phyloP scores from a whole-genome alignment of 2,113 vertebrate genomes.

The Nerophis ophidion region DNA sequence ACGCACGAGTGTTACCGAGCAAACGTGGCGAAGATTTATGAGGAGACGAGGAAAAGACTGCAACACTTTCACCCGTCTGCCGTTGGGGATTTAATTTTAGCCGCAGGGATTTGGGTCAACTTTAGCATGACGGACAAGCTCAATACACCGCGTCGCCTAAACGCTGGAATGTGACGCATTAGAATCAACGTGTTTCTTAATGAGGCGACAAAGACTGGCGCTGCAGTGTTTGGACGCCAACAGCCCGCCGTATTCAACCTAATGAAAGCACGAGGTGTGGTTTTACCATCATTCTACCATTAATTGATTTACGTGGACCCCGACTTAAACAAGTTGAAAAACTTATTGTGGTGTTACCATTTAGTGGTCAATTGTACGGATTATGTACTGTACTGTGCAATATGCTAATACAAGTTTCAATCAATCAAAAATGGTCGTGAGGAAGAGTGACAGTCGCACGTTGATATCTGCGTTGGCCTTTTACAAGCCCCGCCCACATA shows the following conservation, averaged over 20 bases:
- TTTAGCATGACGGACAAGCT: background rate
- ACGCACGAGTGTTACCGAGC: conserved; percentile 4
- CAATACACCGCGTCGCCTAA: background rate
- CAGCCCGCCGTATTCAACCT: conserved; percentile 30
- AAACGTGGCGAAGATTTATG: conserved; percentile 1
- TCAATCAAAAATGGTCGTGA: too few species aligned
- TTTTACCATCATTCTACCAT: too few species aligned
- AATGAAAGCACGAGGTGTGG: background rate
- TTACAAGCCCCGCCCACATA: conserved; percentile 4
- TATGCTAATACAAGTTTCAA: too few species aligned
- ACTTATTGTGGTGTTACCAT: too few species aligned
- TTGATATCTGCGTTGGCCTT: background rate
- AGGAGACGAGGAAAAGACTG: background rate
- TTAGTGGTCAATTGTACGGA: too few species aligned
- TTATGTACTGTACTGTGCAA: too few species aligned
- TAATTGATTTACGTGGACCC: too few species aligned
- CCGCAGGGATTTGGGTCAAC: background rate
- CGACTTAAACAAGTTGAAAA: too few species aligned
- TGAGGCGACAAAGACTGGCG: conserved; percentile 15
- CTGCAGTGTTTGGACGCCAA: conserved; percentile 43
- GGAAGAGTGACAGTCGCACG: background rate
- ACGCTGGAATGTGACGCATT: background rate
- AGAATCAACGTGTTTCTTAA: conserved; percentile 10
- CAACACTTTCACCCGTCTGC: background rate
- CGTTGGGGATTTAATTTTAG: conserved; percentile 5